These are phyloP conservation scores for Boloria selene DNA, from an alignment of 2,888 invertebrate genomes.

Conservation along the genomic window DNA sequence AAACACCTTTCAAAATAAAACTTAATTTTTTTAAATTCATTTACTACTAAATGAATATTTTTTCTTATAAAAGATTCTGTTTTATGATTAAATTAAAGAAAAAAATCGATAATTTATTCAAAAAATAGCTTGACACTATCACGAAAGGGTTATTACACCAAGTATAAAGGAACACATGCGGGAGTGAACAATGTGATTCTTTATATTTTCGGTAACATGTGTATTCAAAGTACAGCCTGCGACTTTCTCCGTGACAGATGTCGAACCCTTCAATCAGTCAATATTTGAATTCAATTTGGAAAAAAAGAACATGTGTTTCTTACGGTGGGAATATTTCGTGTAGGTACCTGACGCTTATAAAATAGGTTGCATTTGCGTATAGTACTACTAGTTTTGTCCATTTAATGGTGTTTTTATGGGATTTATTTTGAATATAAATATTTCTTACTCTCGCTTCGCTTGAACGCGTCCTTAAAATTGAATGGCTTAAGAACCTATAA, in stretches of 20 bases:
- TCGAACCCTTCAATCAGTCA: conserved; percentile 80
- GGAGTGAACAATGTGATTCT: conserved; percentile 52
- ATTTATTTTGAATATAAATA: too few species aligned
- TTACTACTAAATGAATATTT: too few species aligned
- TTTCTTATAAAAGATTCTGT: too few species aligned
- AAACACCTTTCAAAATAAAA: too few species aligned
- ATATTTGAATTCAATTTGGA: conserved; percentile 70
- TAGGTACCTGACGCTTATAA: conserved; percentile 30
- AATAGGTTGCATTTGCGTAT: neutral
- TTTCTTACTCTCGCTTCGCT: too few species aligned
- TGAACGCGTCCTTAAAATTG: too few species aligned
- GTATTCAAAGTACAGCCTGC: conserved; percentile 38
- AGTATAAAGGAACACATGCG: conserved; percentile 45
- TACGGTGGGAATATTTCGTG: conserved; percentile 49
- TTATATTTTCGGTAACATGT: conserved; percentile 27
- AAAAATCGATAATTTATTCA: neutral
- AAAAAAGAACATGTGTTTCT: conserved; percentile 54
- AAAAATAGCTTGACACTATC: conserved; percentile 16
- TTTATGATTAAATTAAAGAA: conserved; percentile 2
- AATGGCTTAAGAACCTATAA: too few species aligned
- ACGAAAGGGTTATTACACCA: conserved; percentile 14
- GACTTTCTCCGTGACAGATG: conserved; percentile 75
- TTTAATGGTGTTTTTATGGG: too few species aligned
- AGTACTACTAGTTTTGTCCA: too few species aligned
- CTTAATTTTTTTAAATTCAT: too few species aligned